Evolutionary conservation across 2,888 invertebrate genomes (phyloP).

Genomic region (Tigriopus californicus): DNA sequence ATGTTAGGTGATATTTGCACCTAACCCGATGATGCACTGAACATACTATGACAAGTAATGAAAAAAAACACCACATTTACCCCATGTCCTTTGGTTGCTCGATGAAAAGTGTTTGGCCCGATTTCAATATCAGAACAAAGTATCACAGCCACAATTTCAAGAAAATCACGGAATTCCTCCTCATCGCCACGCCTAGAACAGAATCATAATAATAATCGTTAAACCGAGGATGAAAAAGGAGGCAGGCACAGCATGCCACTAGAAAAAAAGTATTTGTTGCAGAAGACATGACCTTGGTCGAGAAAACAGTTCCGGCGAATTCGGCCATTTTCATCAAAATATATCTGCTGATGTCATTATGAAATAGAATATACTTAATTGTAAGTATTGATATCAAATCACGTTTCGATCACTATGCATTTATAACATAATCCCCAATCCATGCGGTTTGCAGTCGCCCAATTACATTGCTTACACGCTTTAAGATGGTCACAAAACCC

Average conservation of each 20-base stretch:
- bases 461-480: too few species aligned
- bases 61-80: not conserved
- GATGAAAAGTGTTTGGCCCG: conserved; percentile 1
- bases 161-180: conserved; percentile 6
- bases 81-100: conserved; percentile 8
- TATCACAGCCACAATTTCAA: conserved; percentile 7
- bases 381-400: too few species aligned
- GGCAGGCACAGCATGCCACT: not conserved
- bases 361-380: too few species aligned
- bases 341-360: too few species aligned
- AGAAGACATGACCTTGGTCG: not conserved
- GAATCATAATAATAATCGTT: not conserved
- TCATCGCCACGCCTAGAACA: conserved; percentile 5
- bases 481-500: too few species aligned
- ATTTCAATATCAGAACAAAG: conserved; percentile 12
- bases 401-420: too few species aligned
- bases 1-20: not conserved
- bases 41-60: not conserved
- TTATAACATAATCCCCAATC: too few species aligned
- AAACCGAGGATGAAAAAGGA: not conserved
- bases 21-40: not conserved
- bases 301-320: too few species aligned
- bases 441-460: too few species aligned
- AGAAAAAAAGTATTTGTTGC: too few species aligned
- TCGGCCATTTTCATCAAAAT: too few species aligned